phyloP scores from a whole-genome alignment of 2,113 vertebrate species.

The Triplophysa tibetana region DNA sequence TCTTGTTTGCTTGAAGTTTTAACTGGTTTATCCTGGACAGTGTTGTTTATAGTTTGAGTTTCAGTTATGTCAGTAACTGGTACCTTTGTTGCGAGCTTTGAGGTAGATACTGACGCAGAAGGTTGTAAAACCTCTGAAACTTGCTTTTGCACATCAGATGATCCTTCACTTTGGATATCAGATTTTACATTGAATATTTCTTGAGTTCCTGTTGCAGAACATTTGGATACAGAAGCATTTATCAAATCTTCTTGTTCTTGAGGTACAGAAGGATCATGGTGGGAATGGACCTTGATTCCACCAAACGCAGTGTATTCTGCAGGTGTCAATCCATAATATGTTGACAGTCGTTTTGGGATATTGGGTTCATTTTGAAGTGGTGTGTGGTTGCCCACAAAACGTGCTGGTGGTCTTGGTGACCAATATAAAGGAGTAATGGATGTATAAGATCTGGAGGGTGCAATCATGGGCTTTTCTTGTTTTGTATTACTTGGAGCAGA shows the following conservation, averaged over 20 bases:
- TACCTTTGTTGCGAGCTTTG: slow-evolving; percentile 50
- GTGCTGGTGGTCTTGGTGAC: slow-evolving; percentile 66
- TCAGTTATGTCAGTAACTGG: slow-evolving; percentile 47
- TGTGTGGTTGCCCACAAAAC: slow-evolving; percentile 64
- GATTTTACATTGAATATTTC: background rate
- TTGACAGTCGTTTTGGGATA: slow-evolving; percentile 66
- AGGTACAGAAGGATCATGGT: slow-evolving; percentile 42
- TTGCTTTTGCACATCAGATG: background rate
- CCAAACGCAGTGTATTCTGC: slow-evolving; percentile 69
- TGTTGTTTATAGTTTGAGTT: slow-evolving; percentile 54
- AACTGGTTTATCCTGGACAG: slow-evolving; percentile 57
- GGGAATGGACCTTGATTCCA: slow-evolving; percentile 62
- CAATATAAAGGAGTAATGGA: slow-evolving; percentile 56
- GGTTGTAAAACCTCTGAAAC: slow-evolving; percentile 35
- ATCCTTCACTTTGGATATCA: slow-evolving; percentile 3
- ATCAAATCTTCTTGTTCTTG: slow-evolving; percentile 27
- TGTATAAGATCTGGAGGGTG: slow-evolving; percentile 21
- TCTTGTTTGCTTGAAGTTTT: background rate
- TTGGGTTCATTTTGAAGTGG: slow-evolving; percentile 50
- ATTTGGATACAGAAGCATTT: slow-evolving; percentile 43
- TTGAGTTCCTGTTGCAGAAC: slow-evolving; percentile 38
- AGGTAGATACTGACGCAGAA: slow-evolving; percentile 35
- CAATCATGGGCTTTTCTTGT: slow-evolving; percentile 47
- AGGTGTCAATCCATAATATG: slow-evolving; percentile 74
- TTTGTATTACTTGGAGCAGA: slow-evolving; percentile 18